Evolutionary conservation across 2,888 invertebrate genomes (phyloP).

Genomic region (Erebia ligea): DNA sequence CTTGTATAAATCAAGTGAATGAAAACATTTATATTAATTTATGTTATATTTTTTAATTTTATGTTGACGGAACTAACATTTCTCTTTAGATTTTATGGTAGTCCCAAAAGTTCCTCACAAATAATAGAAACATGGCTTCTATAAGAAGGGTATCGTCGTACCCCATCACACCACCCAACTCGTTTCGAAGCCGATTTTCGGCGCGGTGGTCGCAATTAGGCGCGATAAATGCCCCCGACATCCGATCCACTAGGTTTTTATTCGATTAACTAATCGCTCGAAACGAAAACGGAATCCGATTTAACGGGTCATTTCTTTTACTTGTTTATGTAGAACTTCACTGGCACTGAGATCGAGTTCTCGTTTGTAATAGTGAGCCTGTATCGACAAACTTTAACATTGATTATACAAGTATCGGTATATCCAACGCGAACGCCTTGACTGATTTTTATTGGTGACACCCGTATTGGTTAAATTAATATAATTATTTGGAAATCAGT

Average conservation of each 20-base stretch:
- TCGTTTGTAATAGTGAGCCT: slow-evolving; percentile 27
- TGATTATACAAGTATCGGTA: slow-evolving; percentile 44
- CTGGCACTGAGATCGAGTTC: slow-evolving; percentile 55
- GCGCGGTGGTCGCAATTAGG: slow-evolving; percentile 77
- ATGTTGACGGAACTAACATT: not conserved
- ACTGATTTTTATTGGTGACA: slow-evolving; percentile 42
- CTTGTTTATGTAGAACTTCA: slow-evolving; percentile 69
- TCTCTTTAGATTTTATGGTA: not conserved
- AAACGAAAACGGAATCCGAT: slow-evolving; percentile 68
- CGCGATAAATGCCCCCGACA: slow-evolving; percentile 75
- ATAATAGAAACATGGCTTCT: slow-evolving; percentile 21
- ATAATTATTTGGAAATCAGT: slow-evolving; percentile 67
- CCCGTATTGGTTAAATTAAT: slow-evolving; percentile 59
- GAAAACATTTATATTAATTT: not conserved
- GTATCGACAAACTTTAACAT: slow-evolving; percentile 1
- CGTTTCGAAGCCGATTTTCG: slow-evolving; percentile 62
- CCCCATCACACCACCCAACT: slow-evolving; percentile 67
- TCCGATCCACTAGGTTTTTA: slow-evolving; percentile 67
- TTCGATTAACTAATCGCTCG: slow-evolving; percentile 68
- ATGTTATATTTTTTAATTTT: not conserved
- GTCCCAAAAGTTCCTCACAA: slow-evolving; percentile 10
- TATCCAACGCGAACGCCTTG: slow-evolving; percentile 17
- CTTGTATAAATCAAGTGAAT: not conserved
- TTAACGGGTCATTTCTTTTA: slow-evolving; percentile 68
- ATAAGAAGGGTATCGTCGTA: slow-evolving; percentile 31